Base-by-base conservation (phyloP, 2,797 vertebrate species). In the Gouania willdenowi region DNA sequence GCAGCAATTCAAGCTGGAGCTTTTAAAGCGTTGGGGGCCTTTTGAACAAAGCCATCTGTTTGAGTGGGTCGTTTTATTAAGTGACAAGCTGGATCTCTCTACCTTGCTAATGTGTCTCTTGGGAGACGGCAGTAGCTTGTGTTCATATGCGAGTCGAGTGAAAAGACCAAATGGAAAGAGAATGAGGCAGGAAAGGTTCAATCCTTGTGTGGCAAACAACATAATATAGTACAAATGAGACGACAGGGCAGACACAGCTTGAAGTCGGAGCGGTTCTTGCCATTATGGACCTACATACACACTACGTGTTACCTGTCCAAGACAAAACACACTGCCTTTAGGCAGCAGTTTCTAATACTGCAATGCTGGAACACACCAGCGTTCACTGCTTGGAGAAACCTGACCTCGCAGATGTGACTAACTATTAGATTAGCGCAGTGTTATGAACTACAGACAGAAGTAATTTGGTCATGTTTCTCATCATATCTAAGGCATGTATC, bases 11-110 rank as follows among this genome's bases (percentile, higher is more conserved):
- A 11, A n/a, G 63, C 48, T 58, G 62, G 65, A 56, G 55, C 59
- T 65, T 75, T 82, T 71, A 68, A 73, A 76, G 47, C 47, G 44
- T 69, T 21, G 33, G 55, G 50, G 62, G 52, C 46, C 20, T 17
- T 66, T 64, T 66, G 64, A 79, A 81, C 65, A 75, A 75, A 80
- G 71, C 81, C 84, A 85, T 84, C 83, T 86, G 81, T 81, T 82
- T 71, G 68, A 82, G 71, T 68, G 71, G 79, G 70, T 47, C 35
- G 20, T 78, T 82, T 85, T 83, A 87, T 85, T 83, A 84, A 82
- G 83, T 84, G 84, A 83, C 81, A 83, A 78, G 77, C 80, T 75
- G 71, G 64, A 82, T 79, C 57, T 54, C 41, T 75, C 73, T 73
- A 65, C 71, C 56, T 75, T 32, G 33, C 75, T 83, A 82, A 85